Evolutionary conservation across 2,113 vertebrate genomes (phyloP), one percentile per base, ranked within the genome.

Genomic region (Forbesichthys papilliferus): DNA sequence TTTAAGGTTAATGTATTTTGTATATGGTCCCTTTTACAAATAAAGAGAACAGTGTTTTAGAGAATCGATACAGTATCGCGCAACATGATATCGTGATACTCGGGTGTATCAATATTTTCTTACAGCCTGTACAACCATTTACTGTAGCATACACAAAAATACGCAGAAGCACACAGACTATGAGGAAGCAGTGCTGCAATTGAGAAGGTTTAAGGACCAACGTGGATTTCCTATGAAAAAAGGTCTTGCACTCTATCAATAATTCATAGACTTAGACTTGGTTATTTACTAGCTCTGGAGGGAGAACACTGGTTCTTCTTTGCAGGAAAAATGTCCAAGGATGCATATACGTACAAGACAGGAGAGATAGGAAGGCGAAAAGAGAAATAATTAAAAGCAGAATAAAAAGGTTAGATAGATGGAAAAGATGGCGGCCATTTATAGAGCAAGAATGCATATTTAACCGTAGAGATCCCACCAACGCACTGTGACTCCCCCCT

Each of bases 281-380:
- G 82, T 84, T 90, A 90, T 90, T 89, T 90, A 85, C 80, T 84
- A 84, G 79, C 60, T 62, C 79, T 55, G 3, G 34, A 64, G 72
- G 69, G 64, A 63, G 78, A 81, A 77, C 62, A 73, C 71, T 76
- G 79, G 73, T 84, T 86, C 71, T 82, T 81, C 55, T 63, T 69
- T 80, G 61, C 74, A 47, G 64, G 61, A 86, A 76, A 80, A 83
- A 85, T 61, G 65, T 20, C 57, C 48, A 14, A 9, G 66, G 20
- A 52, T 80, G 68, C 69, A 71, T 74, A 64, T 71, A 62, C 13
- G 42, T 12, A 54, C 10, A 36, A 13, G 20, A 56, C 14, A 68
- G 73, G 54, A 59, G 61, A 11, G 51, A 68, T 52, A 11, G 14
- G 59, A 55, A 65, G 65, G 64, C 14, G 55, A 73, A 61, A 52